Percentiles rank a stretch among this genome's conserved stretches.
Conservation (phyloP, 2,113 vertebrate species). For the Amazona vittata region DNA sequence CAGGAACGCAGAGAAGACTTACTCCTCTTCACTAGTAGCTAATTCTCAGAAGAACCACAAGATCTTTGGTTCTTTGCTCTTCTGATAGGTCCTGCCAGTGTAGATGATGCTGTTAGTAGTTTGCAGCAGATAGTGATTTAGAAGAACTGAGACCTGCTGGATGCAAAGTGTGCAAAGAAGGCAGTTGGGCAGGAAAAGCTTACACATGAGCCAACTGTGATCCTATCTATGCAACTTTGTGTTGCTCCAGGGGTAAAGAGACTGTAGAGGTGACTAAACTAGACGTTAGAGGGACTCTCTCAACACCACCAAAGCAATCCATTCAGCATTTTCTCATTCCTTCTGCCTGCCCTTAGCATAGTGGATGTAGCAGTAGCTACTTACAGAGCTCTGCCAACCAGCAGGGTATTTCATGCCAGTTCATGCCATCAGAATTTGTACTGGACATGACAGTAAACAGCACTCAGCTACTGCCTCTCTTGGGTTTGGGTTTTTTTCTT, state of each 20-base stretch:
- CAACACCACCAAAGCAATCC: background rate
- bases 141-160: background rate
- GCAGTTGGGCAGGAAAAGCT: background rate
- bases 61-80: background rate
- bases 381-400: background rate
- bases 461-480: background rate
- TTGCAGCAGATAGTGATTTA: background rate
- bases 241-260: background rate
- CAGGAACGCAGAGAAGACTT: background rate
- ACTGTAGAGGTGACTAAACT: background rate
- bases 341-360: background rate
- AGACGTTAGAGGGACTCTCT: background rate
- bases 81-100: background rate
- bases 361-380: background rate
- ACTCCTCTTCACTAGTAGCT: background rate
- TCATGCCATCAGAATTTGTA: background rate
- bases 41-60: background rate
- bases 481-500: background rate
- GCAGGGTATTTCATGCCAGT: background rate
- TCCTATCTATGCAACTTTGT: constrained; percentile 4
- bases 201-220: background rate
- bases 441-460: background rate
- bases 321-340: background rate
- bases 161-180: background rate
- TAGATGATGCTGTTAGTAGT: background rate